A percentile compares a stretch with the other conserved stretches of the same genome.
Conservation (phyloP, 2,113 vertebrate genomes). For the Chascanopsetta lugubris region DNA sequence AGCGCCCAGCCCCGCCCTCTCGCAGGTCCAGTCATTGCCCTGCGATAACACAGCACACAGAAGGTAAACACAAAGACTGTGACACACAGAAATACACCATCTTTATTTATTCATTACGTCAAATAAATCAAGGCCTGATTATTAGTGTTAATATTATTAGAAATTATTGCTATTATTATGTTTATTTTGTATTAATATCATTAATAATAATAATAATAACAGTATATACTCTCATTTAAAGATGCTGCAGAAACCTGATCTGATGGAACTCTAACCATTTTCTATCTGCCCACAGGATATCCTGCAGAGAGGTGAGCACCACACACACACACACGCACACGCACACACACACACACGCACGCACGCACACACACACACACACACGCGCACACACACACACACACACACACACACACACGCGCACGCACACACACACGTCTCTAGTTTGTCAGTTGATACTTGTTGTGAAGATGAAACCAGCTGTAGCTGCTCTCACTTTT, state of each 20-base stretch:
- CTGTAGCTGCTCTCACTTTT: constrained; percentile 26
- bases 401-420: constrained; percentile 26
- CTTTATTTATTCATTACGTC: too few species aligned
- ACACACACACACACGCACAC: constrained; percentile 30
- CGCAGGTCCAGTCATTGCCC: constrained; percentile 33
- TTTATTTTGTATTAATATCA: too few species aligned
- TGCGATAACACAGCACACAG: not conserved
- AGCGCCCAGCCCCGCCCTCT: not conserved
- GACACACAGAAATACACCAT: too few species aligned
- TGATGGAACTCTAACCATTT: constrained; percentile 48
- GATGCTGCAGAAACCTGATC: too few species aligned
- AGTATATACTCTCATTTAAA: too few species aligned
- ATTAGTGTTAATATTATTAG: too few species aligned
- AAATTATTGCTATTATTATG: too few species aligned
- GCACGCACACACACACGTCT: constrained; percentile 22
- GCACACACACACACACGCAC: constrained; percentile 25
- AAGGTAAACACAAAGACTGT: constrained; percentile 29
- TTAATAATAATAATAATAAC: too few species aligned
- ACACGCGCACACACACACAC: constrained; percentile 30
- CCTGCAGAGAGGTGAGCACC: constrained; percentile 51
- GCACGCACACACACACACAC: constrained; percentile 27
- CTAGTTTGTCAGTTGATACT: constrained; percentile 4
- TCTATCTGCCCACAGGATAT: constrained; percentile 36
- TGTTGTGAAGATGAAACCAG: constrained; percentile 18
- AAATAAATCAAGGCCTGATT: too few species aligned